phyloP scores from a whole-genome alignment of 2,797 vertebrate genomes.

The Salmo trutta region DNA sequence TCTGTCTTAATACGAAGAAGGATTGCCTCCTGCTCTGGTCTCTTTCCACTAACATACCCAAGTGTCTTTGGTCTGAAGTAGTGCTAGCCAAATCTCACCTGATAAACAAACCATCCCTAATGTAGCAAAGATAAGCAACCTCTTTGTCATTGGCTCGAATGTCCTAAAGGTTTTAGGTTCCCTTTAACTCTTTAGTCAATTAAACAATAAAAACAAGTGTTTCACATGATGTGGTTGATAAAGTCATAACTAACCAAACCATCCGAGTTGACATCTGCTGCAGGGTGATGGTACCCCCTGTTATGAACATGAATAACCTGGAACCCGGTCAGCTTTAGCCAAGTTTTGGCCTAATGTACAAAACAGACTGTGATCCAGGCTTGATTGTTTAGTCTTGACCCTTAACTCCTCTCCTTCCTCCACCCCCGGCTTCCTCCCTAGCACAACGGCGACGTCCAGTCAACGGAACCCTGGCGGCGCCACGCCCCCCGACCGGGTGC shows the following conservation, averaged over 20 bases:
- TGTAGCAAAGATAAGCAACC: conserved; percentile 11
- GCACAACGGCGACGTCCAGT: conserved; percentile 56
- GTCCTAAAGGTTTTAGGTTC: background rate
- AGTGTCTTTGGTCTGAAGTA: conserved; percentile 29
- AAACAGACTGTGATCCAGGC: background rate
- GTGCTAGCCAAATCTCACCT: conserved; percentile 13
- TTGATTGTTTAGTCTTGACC: background rate
- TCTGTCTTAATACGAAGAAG: conserved; percentile 22
- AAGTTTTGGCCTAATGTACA: background rate
- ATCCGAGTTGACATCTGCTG: background rate
- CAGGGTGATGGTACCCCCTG: background rate
- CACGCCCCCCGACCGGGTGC: conserved; percentile 83
- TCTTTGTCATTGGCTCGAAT: background rate
- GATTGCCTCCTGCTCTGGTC: conserved; percentile 1
- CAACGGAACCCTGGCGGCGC: conserved; percentile 83
- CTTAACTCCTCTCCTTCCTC: conserved; percentile 11
- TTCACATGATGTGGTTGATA: background rate
- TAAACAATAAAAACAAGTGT: background rate
- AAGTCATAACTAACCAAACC: background rate
- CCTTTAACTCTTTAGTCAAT: background rate
- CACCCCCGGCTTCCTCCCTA: conserved; percentile 59
- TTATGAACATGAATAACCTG: background rate
- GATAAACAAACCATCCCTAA: conserved; percentile 5
- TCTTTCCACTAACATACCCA: conserved; percentile 11
- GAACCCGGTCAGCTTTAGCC: background rate